A percentile compares a stretch with the other conserved stretches of the same genome.
Conservation (phyloP, 2,888 invertebrate genomes). For the Caenorhabditis sp. region DNA sequence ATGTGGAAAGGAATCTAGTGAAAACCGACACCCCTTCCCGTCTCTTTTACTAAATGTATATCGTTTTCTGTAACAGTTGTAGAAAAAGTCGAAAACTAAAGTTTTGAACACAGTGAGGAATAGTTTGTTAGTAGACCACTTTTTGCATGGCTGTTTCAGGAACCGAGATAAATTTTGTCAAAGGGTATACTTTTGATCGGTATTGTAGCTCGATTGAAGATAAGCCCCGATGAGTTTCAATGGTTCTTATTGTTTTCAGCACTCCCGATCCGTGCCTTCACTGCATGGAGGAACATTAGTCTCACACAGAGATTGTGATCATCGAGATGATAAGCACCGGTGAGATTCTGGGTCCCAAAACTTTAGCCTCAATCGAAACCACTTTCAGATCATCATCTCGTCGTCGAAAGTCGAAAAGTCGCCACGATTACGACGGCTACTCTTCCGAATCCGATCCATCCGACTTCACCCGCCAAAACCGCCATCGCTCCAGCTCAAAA, state of each 20-base stretch:
- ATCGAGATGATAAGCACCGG: slow-evolving; percentile 47
- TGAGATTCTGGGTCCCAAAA: neutral
- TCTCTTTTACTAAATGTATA: too few species aligned
- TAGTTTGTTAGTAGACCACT: too few species aligned
- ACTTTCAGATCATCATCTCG: slow-evolving; percentile 70
- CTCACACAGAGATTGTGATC: slow-evolving; percentile 69
- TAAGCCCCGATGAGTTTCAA: too few species aligned
- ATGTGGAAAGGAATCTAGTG: neutral
- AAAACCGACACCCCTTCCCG: too few species aligned
- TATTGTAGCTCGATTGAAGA: too few species aligned
- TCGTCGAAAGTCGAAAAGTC: slow-evolving; percentile 64
- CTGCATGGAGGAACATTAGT: slow-evolving; percentile 75
- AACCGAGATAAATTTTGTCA: too few species aligned
- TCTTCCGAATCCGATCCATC: slow-evolving; percentile 68
- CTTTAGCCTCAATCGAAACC: neutral
- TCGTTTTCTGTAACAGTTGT: too few species aligned
- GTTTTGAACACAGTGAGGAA: too few species aligned
- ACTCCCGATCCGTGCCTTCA: slow-evolving; percentile 78
- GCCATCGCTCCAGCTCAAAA: slow-evolving; percentile 60
- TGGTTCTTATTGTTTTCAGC: slow-evolving; percentile 73
- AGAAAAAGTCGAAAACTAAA: too few species aligned
- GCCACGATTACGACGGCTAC: slow-evolving; percentile 63
- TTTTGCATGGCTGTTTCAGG: too few species aligned
- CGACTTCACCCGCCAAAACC: slow-evolving; percentile 52
- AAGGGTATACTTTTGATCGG: too few species aligned